Base-by-base conservation (phyloP, 1,140 invertebrate species). In the Ceratoteleas bidentatus region DNA sequence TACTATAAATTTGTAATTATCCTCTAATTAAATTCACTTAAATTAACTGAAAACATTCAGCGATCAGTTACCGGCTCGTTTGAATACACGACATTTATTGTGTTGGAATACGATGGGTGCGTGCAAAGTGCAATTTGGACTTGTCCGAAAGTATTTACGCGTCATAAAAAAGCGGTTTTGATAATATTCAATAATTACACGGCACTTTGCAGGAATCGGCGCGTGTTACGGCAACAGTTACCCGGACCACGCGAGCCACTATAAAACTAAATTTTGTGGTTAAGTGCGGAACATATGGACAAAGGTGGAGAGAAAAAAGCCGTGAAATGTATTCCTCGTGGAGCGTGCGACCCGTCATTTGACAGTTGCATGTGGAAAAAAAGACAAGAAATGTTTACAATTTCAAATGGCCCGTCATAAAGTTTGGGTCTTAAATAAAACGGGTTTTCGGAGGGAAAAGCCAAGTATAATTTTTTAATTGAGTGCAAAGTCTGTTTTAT, bases 251-350 rank as follows among this genome's bases (percentile, higher is more conserved):
- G 62, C 76, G 68, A 79, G 70, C 36, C 66, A 47, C 53, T 16
- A 58, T 78, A 66, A 79, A 70, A 78, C 66, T 78, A 52, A 60
- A 79, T 66, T 79, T 72, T 72, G 75, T 40, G 75, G 75, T 79
- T 43, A 77, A 72, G 53, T 57, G 66, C 53, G 61, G 45, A 66
- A 72, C 75, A 72, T 72, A 60, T 72, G 75, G 54, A 24, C 49
- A 32, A 60, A 79, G 40, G 60, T 54, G 75, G 16, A 65, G 40
- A 40, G 52, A 43, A 61, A 66, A 61, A 53, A 50, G 24, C 57
- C 52, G 64, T 62, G 10, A 70, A 72, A 65, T 66, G 14, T 64
- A 65, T 47, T 62, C 58, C 50, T 53, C 11, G 32, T 62, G 43
- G 54, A 38, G 9, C 34, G 13, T 52, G 43, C 34, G 4, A 15